Evolutionary conservation across 1,140 invertebrate genomes (phyloP), one percentile per base, ranked within the genome.

Genomic region (Hirudo medicinalis): DNA sequence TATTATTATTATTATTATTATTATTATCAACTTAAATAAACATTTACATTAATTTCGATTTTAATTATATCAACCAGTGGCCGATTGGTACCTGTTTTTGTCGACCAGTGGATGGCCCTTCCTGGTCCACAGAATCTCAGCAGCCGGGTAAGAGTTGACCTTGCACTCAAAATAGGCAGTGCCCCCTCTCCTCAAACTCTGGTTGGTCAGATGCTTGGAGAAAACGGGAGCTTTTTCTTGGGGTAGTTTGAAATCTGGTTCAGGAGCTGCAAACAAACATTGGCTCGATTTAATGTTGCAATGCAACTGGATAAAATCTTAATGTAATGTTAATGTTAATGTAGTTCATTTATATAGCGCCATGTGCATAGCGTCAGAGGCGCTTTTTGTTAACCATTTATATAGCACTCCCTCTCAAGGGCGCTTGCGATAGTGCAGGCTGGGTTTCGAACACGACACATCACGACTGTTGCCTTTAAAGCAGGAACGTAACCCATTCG

Each of bases 91-190:
- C 67, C 27, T 22, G 36, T 60, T 57, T 72, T 74, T 74, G 67
- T 79, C 78, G 36, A 76, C 75, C 20, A 81, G 72, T 57, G 75
- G 77, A 32, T 77, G 73, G 73, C 81, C 82, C 72, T 79, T 76
- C 19, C 80, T 77, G 49, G 79, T 79, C 82, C 84, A 85, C 71
- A 77, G 79, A 27, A 85, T 80, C 54, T 79, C 79, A 69, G 84
- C 83, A 68, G 79, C 78, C 0, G 84, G 84, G 71, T 82, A 81
- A 29, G 83, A 84, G 68, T 77, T 78, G 0, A 84, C 79, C 72
- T 78, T 76, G 55, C 84, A 82, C 63, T 82, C 82, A 79, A 85
- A 80, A 71, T 76, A 73, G 13, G 82, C 73, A 13, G 74, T 74
- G 13, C 76, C 75, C n/a, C 80, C 80, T 83, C 94, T 29, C 27